Conservation (phyloP, 2,113 vertebrate genomes). For the Sapajus apella region DNA sequence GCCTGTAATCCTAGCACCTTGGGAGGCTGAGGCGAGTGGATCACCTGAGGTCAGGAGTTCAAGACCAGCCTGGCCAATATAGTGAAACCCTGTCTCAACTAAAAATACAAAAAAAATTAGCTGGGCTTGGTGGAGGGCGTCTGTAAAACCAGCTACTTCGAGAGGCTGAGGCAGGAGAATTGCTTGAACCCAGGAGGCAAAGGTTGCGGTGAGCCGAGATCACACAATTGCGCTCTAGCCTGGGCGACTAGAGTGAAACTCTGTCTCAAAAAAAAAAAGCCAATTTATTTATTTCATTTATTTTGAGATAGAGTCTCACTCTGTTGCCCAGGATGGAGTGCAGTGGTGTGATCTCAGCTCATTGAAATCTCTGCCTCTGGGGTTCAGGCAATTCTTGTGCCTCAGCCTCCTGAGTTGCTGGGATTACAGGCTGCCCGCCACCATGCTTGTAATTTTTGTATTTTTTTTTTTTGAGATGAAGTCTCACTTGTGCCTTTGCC, state of each 20-base stretch:
- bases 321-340: too few species aligned
- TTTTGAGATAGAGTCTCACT: too few species aligned
- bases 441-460: too few species aligned
- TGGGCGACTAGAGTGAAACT: neutral
- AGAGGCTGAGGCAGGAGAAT: neutral
- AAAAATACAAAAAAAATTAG: neutral
- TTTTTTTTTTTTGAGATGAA: too few species aligned
- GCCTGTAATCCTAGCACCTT: too few species aligned
- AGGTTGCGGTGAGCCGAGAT: neutral
- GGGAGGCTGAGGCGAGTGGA: too few species aligned
- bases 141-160: neutral
- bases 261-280: neutral
- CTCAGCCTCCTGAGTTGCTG: too few species aligned
- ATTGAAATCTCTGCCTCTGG: too few species aligned
- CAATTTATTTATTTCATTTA: neutral
- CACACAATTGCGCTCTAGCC: neutral
- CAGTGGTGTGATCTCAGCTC: too few species aligned
- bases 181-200: neutral
- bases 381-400: too few species aligned
- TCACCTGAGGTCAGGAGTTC: neutral
- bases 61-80: neutral
- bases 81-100: neutral
- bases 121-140: neutral
- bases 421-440: too few species aligned
- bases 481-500: too few species aligned